A percentile compares a stretch with the other conserved stretches of the same genome.
phyloP scores from a whole-genome alignment of 1,140 invertebrate genomes.

The Cardiocondyla obscurior region DNA sequence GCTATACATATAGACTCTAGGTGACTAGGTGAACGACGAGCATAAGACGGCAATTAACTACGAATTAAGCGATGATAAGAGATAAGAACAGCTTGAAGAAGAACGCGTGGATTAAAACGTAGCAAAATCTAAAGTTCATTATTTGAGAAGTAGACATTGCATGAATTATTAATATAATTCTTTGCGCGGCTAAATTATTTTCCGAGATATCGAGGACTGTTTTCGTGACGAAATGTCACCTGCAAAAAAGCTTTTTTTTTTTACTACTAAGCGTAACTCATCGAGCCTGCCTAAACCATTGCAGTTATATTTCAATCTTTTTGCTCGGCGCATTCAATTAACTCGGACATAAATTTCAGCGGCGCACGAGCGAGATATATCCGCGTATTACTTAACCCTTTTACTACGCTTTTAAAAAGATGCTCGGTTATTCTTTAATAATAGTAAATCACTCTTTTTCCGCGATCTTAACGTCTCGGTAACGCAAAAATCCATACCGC shows the following conservation, averaged over 20 bases:
- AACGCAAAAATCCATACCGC: constrained; percentile 10
- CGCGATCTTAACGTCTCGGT: background rate
- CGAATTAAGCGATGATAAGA: background rate
- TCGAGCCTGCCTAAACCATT: constrained; percentile 36
- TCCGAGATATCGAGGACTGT: background rate
- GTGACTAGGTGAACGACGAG: background rate
- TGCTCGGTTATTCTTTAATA: constrained; percentile 50
- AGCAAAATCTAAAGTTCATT: too few species aligned
- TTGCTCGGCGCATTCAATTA: constrained; percentile 41
- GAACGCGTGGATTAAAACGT: too few species aligned
- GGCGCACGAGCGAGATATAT: constrained; percentile 13
- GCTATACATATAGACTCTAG: background rate
- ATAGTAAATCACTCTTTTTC: constrained; percentile 40
- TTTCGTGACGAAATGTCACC: constrained; percentile 7
- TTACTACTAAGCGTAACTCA: constrained; percentile 37
- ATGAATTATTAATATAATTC: background rate
- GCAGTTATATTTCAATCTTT: constrained; percentile 44
- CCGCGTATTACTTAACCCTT: constrained; percentile 27
- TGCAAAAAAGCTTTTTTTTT: constrained; percentile 8
- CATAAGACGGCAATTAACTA: background rate
- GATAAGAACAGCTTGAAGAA: too few species aligned
- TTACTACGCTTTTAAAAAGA: constrained; percentile 46
- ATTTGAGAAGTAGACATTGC: background rate
- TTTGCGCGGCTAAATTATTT: constrained; percentile 19
- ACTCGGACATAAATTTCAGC: constrained; percentile 44